Evolutionary conservation across 2,113 vertebrate genomes (phyloP).

Genomic region (Dicrurus megarhynchus): DNA sequence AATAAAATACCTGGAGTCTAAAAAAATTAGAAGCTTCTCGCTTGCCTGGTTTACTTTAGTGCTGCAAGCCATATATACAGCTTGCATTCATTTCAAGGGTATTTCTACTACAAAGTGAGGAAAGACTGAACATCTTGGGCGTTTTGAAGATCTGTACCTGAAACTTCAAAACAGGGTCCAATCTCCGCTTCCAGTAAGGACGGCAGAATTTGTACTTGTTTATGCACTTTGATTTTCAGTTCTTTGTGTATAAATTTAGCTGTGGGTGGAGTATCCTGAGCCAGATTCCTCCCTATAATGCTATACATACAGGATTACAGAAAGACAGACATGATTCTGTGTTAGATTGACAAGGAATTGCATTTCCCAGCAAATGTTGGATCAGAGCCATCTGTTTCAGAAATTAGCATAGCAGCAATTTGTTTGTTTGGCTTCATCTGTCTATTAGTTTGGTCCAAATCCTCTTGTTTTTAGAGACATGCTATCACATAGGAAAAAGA

Average conservation of each 20-base stretch:
- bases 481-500: not conserved
- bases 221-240: constrained; percentile 46
- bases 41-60: not conserved
- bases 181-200: not conserved
- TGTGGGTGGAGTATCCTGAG: constrained; percentile 14
- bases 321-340: not conserved
- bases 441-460: constrained; percentile 54
- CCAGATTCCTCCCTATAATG: constrained; percentile 10
- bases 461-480: constrained; percentile 6
- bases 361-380: constrained; percentile 34
- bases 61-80: not conserved
- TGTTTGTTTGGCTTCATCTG: constrained; percentile 61
- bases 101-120: not conserved
- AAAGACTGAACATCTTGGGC: not conserved
- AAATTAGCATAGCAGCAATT: constrained; percentile 50
- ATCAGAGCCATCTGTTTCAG: constrained; percentile 57
- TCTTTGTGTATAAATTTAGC: constrained; percentile 52
- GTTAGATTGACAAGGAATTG: constrained; percentile 40
- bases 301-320: constrained; percentile 20
- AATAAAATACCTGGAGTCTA: not conserved
- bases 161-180: constrained; percentile 31
- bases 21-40: not conserved
- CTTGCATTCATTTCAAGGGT: not conserved
- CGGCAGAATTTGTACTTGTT: not conserved
- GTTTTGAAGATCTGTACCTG: constrained; percentile 26